Conservation (phyloP, 2,888 invertebrate species). For the Watsonalla cultraria region DNA sequence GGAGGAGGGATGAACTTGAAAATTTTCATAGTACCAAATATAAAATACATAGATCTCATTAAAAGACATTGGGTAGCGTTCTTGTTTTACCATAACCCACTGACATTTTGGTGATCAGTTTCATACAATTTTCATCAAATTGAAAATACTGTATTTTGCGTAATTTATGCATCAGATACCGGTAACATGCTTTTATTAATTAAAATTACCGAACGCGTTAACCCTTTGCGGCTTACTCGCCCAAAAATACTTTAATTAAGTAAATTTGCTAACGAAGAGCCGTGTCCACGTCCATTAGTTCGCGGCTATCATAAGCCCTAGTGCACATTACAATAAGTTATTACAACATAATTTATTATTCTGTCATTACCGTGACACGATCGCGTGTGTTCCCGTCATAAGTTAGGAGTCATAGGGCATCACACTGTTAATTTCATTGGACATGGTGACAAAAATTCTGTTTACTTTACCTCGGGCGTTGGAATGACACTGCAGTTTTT, state of each 20-base stretch:
- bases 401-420: slow-evolving; percentile 54
- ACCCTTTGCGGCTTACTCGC: slow-evolving; percentile 53
- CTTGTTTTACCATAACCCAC: too few species aligned
- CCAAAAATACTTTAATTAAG: slow-evolving; percentile 52
- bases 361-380: slow-evolving; percentile 72
- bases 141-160: neutral
- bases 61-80: too few species aligned
- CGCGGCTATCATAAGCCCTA: slow-evolving; percentile 52
- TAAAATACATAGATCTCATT: too few species aligned
- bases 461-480: slow-evolving; percentile 56
- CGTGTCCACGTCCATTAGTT: slow-evolving; percentile 50
- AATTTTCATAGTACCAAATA: too few species aligned
- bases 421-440: slow-evolving; percentile 70
- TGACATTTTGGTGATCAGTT: too few species aligned
- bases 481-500: slow-evolving; percentile 54
- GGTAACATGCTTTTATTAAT: neutral
- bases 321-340: slow-evolving; percentile 74
- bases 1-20: too few species aligned
- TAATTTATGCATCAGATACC: neutral
- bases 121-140: neutral
- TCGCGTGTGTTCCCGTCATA: slow-evolving; percentile 70
- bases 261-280: slow-evolving; percentile 66
- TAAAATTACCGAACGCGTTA: slow-evolving; percentile 10
- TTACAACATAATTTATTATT: slow-evolving; percentile 77
- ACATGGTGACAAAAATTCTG: slow-evolving; percentile 76